phyloP scores from a whole-genome alignment of 2,113 vertebrate species.

The Poicephalus meyeri region DNA sequence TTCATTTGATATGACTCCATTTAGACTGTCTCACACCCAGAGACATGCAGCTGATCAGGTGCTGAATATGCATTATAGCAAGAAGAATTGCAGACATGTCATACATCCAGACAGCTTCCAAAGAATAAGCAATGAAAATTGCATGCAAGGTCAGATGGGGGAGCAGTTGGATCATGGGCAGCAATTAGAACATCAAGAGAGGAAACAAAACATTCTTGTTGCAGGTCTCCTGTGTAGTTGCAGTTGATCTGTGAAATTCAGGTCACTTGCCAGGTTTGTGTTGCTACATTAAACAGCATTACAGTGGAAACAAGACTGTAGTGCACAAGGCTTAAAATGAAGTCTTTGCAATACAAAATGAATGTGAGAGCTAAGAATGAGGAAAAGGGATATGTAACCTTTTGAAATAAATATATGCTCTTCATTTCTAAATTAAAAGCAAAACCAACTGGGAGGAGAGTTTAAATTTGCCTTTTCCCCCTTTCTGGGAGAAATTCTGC shows the following conservation, averaged over 20 bases:
- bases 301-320: constrained; percentile 48
- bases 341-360: constrained; percentile 39
- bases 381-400: neutral
- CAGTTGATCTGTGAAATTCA: constrained; percentile 74
- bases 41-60: constrained; percentile 54
- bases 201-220: constrained; percentile 68
- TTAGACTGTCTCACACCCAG: constrained; percentile 42
- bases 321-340: constrained; percentile 12
- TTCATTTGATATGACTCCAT: neutral
- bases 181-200: constrained; percentile 59
- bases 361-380: constrained; percentile 22
- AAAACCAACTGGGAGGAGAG: neutral
- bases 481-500: neutral
- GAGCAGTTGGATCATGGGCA: constrained; percentile 71
- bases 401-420: constrained; percentile 3
- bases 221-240: constrained; percentile 64
- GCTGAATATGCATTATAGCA: constrained; percentile 52
- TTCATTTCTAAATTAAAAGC: constrained; percentile 35
- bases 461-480: neutral
- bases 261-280: constrained; percentile 76
- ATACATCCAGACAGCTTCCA: constrained; percentile 15
- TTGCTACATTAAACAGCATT: constrained; percentile 75
- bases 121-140: constrained; percentile 58
- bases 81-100: constrained; percentile 8
- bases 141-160: constrained; percentile 63